phyloP scores from a whole-genome alignment of 2,797 vertebrate genomes.

The Cuniculus paca region DNA sequence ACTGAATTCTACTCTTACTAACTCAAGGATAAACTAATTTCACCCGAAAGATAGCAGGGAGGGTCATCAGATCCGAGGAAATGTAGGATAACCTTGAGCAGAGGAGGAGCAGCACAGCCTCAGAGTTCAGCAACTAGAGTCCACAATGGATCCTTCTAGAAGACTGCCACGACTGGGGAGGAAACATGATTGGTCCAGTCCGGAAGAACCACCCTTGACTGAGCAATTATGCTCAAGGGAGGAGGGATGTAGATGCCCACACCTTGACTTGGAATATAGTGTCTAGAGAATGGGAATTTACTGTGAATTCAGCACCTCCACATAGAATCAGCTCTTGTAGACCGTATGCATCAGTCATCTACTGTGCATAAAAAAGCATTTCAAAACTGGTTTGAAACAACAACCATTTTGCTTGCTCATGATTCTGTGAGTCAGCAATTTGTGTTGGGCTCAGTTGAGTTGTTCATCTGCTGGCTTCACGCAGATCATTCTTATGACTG shows the following conservation, averaged over 20 bases:
- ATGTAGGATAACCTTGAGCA: background rate
- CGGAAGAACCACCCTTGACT: background rate
- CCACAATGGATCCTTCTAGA: background rate
- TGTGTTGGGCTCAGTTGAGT: background rate
- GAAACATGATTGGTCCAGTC: background rate
- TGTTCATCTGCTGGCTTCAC: background rate
- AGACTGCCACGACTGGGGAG: background rate
- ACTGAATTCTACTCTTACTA: conserved; percentile 19
- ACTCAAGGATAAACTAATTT: background rate
- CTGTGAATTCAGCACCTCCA: background rate
- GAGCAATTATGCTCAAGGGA: background rate
- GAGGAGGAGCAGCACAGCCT: background rate
- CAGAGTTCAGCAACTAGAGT: background rate
- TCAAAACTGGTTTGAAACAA: background rate
- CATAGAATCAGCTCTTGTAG: background rate
- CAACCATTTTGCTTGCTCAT: background rate
- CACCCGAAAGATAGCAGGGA: background rate
- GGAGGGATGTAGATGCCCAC: background rate
- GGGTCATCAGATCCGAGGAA: background rate
- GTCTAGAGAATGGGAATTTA: background rate
- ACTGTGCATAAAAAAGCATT: background rate
- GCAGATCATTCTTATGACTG: background rate
- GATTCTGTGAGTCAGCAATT: background rate
- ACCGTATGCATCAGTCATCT: background rate
- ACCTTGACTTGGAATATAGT: background rate